These are phyloP conservation scores for Anoncus sp. DNA, from an alignment of 2,888 invertebrate species.

Conservation along the genomic window DNA sequence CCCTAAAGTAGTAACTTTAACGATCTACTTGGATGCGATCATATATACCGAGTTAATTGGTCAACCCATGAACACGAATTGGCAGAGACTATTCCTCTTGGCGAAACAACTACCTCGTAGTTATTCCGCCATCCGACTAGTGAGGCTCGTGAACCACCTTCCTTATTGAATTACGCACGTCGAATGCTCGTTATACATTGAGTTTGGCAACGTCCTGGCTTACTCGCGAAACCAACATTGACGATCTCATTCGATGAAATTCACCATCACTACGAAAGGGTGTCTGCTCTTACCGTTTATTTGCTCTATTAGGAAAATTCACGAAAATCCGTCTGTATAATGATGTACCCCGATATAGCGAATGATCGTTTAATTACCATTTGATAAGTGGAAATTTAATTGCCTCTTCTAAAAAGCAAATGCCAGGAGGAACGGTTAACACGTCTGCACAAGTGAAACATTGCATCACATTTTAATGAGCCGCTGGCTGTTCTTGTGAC, in stretches of 20 bases:
- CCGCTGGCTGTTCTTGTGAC: not conserved
- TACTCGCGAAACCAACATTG: conserved; percentile 47
- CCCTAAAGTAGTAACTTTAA: not conserved
- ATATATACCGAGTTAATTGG: conserved; percentile 49
- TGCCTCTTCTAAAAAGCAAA: not conserved
- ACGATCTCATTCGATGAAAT: conserved; percentile 31
- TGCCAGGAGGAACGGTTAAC: not conserved
- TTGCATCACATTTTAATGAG: not conserved
- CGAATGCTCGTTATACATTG: conserved; percentile 61
- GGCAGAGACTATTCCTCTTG: conserved; percentile 56
- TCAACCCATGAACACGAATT: conserved; percentile 43
- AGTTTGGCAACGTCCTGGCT: conserved; percentile 66
- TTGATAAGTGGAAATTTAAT: conserved; percentile 8
- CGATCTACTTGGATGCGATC: conserved; percentile 3
- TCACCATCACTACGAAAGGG: conserved; percentile 27
- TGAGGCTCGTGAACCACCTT: conserved; percentile 71
- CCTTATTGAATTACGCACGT: conserved; percentile 74
- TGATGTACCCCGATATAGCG: not conserved
- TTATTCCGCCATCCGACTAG: conserved; percentile 37
- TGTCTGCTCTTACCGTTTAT: not conserved
- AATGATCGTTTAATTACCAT: conserved; percentile 9
- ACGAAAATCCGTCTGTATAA: not conserved
- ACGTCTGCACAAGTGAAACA: not conserved
- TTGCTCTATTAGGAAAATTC: not conserved
- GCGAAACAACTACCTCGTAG: conserved; percentile 52